Evolutionary conservation across 37 sponge, comb jelly and placozoan genomes (phyloP), one percentile per base, ranked within the genome.

Genomic region (Tethya wilhelma): DNA sequence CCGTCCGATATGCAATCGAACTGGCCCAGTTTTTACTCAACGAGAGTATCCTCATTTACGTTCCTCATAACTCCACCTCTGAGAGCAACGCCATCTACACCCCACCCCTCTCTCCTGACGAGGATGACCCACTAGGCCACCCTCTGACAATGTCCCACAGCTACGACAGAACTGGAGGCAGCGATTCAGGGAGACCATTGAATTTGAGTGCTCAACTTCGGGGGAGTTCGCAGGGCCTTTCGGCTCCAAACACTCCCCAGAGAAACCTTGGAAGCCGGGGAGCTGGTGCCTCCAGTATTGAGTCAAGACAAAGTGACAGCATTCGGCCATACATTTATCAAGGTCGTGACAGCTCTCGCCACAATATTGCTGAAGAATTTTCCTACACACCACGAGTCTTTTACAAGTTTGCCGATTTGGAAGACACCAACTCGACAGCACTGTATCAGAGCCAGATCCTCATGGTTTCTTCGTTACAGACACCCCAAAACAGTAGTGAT

Each of bases 331-430:
- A 36, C 36, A 8, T 5, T 6, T 31, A 67, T 34, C 36, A 36
- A 36, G 5, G 36, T 11, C 53, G 53, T 49, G 28, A 26, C 31
- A 6, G 32, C 73, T 28, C 53, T 49, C 53, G 53, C 14, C 9
- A 14, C 14, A 14, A 49, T 14, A 49, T 49, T 49, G 53, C 53
- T 49, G 14, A 9, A 49, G 53, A 49, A 12, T 75, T 75, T 39
- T 39, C 38, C 0, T 58, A 69, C 44, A 75, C 59, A 2, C 31
- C 43, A 2, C 20, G 69, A 2, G 41, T 60, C 3, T 75, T 56
- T 23, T 89, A 89, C 49, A 77, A 79, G 32, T 89, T 89, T 73
- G 49, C 84, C 2, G 84, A 78, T 8, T 36, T 53, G 5, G 84
- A 89, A 62, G 89, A 89, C 66, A 38, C 38, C 1, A 59, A 73